These are phyloP conservation scores for Psylliodes chrysocephalus DNA, from an alignment of 2,888 invertebrate species.

Conservation along the genomic window DNA sequence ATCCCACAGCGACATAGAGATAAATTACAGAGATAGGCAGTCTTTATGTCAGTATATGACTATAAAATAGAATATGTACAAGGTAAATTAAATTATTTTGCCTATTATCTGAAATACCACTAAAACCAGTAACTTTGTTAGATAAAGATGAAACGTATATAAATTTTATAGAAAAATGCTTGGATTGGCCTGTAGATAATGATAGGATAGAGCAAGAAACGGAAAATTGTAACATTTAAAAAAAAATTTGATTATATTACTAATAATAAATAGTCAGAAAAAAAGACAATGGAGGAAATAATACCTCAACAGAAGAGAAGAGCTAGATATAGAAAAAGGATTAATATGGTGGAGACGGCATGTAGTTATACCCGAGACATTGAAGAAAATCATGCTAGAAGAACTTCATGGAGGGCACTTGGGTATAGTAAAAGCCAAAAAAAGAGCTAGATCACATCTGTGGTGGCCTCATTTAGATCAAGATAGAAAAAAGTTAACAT, in stretches of 20 bases:
- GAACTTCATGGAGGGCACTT: slow-evolving; percentile 47
- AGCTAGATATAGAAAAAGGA: too few species aligned
- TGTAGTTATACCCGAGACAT: slow-evolving; percentile 45
- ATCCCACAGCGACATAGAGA: slow-evolving; percentile 52
- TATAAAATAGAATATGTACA: slow-evolving; percentile 29
- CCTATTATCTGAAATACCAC: slow-evolving; percentile 2
- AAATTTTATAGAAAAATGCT: slow-evolving; percentile 5
- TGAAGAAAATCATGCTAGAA: slow-evolving; percentile 37
- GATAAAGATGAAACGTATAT: slow-evolving; percentile 15
- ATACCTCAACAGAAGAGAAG: too few species aligned
- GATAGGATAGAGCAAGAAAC: neutral
- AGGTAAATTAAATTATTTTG: slow-evolving; percentile 14
- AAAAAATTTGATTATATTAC: slow-evolving; percentile 10
- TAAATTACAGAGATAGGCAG: slow-evolving; percentile 51
- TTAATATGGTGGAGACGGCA: slow-evolving; percentile 25
- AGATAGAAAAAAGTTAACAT: slow-evolving; percentile 39
- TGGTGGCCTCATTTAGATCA: slow-evolving; percentile 37
- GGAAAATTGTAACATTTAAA: slow-evolving; percentile 33
- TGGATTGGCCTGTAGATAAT: slow-evolving; percentile 28
- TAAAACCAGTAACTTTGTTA: neutral
- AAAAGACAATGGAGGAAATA: too few species aligned
- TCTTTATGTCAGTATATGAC: slow-evolving; percentile 18
- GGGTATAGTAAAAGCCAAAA: slow-evolving; percentile 48
- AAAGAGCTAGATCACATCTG: slow-evolving; percentile 43
- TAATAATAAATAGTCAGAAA: too few species aligned